Conservation (phyloP, 2,888 invertebrate species). For the Tenthredo scrophulariae region DNA sequence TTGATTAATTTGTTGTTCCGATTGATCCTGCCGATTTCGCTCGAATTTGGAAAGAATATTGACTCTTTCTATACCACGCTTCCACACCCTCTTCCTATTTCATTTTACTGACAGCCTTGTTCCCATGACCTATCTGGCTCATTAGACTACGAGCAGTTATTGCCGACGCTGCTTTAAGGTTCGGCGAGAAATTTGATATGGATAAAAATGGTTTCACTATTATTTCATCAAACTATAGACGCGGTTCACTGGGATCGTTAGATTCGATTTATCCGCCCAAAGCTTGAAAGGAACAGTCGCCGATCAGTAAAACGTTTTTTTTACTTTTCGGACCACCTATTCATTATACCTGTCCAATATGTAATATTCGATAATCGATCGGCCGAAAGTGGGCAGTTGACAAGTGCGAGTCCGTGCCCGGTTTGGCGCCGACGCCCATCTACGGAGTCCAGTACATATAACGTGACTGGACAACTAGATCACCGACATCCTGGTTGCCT, state of each 20-base stretch:
- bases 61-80: not conserved
- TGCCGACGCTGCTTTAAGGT: not conserved
- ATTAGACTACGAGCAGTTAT: not conserved
- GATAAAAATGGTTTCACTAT: constrained; percentile 22
- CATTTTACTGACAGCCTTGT: constrained; percentile 23
- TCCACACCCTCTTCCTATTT: constrained; percentile 3
- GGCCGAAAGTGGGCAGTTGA: constrained; percentile 11
- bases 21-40: no score
- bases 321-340: not conserved
- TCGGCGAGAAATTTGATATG: constrained; percentile 29
- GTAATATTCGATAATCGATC: constrained; percentile 25
- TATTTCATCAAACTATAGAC: not conserved
- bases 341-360: constrained; percentile 14
- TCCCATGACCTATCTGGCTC: constrained; percentile 41
- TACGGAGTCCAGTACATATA: constrained; percentile 6
- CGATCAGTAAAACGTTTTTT: constrained; percentile 16
- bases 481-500: constrained; percentile 52
- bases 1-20: not conserved
- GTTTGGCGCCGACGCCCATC: constrained; percentile 31
- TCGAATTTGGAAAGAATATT: not conserved
- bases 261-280: not conserved
- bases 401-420: constrained; percentile 26
- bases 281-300: not conserved
- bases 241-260: not conserved
- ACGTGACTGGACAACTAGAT: constrained; percentile 39